Evolutionary conservation across 2,113 vertebrate genomes (phyloP).

Genomic region (Mormoops blainvillei): DNA sequence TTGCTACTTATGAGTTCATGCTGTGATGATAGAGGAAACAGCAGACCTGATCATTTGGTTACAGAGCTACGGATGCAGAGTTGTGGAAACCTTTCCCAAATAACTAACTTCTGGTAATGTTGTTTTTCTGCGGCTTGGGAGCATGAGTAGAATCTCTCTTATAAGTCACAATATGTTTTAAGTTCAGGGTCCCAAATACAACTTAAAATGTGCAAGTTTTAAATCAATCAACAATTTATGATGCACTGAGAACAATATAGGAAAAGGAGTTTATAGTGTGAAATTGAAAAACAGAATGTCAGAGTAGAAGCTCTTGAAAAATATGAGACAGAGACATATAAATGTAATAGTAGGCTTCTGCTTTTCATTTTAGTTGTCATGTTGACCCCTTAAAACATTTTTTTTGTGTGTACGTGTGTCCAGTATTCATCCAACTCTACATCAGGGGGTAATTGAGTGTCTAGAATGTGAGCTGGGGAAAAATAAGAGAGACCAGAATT

Average conservation of each 20-base stretch:
- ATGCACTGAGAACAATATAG: not conserved
- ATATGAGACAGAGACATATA: not conserved
- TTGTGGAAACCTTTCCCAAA: not conserved
- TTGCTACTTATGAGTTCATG: conserved; percentile 35
- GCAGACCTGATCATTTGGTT: conserved; percentile 49
- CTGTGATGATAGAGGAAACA: conserved; percentile 51
- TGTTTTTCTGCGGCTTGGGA: not conserved
- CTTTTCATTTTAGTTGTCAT: not conserved
- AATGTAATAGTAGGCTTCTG: not conserved
- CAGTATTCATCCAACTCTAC: not conserved
- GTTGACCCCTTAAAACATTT: not conserved
- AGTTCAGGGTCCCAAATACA: not conserved
- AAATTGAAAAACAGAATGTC: not conserved
- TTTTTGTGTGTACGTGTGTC: not conserved
- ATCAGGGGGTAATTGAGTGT: not conserved
- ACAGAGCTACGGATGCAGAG: not conserved
- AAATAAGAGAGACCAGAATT: not conserved
- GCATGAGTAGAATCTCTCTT: not conserved
- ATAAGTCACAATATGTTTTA: not conserved
- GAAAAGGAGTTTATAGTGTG: not conserved
- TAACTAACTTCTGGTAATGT: not conserved
- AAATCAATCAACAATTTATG: not conserved
- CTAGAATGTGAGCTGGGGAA: not conserved
- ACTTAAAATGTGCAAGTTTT: not conserved
- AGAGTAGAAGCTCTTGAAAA: not conserved